Evolutionary conservation across 2,797 vertebrate species (phyloP), one percentile per base, ranked within the genome.

Genomic region (Gobionotothen gibberifrons): DNA sequence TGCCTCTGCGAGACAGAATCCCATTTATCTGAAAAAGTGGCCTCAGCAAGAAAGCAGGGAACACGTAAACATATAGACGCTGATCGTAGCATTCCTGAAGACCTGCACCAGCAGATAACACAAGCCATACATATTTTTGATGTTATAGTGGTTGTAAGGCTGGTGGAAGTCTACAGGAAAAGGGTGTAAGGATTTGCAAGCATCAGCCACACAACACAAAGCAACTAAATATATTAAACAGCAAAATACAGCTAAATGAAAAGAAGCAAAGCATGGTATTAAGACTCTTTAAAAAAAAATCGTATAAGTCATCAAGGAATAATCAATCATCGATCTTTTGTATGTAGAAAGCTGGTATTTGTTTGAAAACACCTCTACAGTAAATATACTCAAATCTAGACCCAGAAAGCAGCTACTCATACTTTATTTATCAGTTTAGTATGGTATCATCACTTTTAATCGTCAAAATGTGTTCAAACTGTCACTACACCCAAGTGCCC

Each of bases 151-250:
- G 57, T 26, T 26, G 26, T 26, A 26, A 26, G 26, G 4, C 71
- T 76, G 84, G 80, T 82, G 74, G 54, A 90, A 86, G 48, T 84
- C 70, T 71, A 49, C 17, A 85, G 82, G 78, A 78, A 65, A 69
- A 26, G 44, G 43, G 22, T 59, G 57, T 66, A 40, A 58, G 72
- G 60, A 56, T 21, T 76, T 43, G 29, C 36, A 67, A 76, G 64
- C 77, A 64, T 43, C 55, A 79, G 56, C 66, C 32, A 65, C 59
- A 48, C 26, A 26, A 47, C 42, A 47, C 59, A 55, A 54, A 52
- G 56, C 4, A 67, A 15, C 5, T 1, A 13, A 52, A 61, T 22
- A 51, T n/a, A 64, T 16, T 16, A 32, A 44, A 54, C 14, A 46
- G 16, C 9, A 26, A 54, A 62, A 46, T 13, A 69, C 22, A 71